Evolutionary conservation across 2,888 invertebrate species (phyloP), one percentile per base, ranked within the genome.

Genomic region (Xiphydria camelus): DNA sequence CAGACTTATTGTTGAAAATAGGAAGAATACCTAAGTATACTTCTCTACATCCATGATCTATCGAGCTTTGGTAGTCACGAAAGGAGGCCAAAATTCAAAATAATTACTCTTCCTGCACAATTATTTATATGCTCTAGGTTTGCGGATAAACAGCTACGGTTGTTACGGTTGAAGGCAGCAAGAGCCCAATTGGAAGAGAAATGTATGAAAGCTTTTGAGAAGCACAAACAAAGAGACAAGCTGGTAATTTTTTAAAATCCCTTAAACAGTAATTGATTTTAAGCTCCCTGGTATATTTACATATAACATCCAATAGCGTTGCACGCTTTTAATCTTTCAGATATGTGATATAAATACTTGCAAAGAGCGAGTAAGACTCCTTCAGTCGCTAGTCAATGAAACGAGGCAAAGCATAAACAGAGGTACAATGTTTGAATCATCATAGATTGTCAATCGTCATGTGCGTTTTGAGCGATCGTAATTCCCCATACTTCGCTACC

Each of bases 121-220:
- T n/a, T n/a, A n/a, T n/a, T n/a, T n/a, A n/a, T n/a, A n/a, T n/a
- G n/a, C n/a, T n/a, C n/a, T n/a, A 86, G 86, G 57, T 83, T 83
- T 68, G 77, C 80, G 19, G 85, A 86, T 60, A 84, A 84, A 62
- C 84, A 85, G 62, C 77, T 80, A 60, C 78, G 80, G 57, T 78
- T 85, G 46, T 70, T 80, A 55, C 80, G 82, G 57, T 70, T 85
- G 49, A 81, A 83, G 68, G 79, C 80, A 39, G 79, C 79, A 34
- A 76, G 79, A 51, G 77, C 78, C 53, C 76, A 77, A 34, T 72
- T 82, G 31, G 82, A 83, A 65, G 80, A 79, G 51, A 79, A 78
- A 54, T 85, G 83, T 66, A 73, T 73, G 41, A 77, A 78, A 46
- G 72, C 79, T 26, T 76, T 85, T 25, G 79, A 73, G 34, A 73